Base-by-base conservation (phyloP, 2,797 vertebrate species). In the Xiphophorus birchmanni region DNA sequence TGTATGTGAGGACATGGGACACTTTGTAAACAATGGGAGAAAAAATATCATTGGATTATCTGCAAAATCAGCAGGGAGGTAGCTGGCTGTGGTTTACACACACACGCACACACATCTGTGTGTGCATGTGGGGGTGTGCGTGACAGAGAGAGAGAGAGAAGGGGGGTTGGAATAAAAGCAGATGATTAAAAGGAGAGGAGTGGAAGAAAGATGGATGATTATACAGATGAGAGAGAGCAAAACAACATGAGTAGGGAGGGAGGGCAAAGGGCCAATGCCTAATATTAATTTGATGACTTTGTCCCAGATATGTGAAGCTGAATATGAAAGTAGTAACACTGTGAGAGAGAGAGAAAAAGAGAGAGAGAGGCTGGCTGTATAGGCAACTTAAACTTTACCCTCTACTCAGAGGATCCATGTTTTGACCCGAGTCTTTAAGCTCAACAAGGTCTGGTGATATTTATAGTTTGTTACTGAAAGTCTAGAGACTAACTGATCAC, bases 281-380 rank as follows among this genome's bases (percentile, higher is more conserved):
- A 67, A 89, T 90, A 88, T 92, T 92, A 88, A 92, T 91, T 85
- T 91, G 88, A 93, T 94, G 90, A 80, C 81, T 87, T 83, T 82
- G 76, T 86, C 90, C 91, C 86, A 86, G 88, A 92, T 91, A 83
- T 81, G 76, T 77, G 26, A 18, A 80, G 80, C 72, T 76, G 87
- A 48, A 71, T 50, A 42, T 26, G 29, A 5, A 44, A 5, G 72
- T 52, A 37, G 65, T 11, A 42, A 23, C 15, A 60, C 77, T 37
- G 69, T 79, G 73, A 21, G n/a, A 45, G 47, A 13, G 45, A 6
- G 17, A 42, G 42, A 47, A 1, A 47, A 2, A 47, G 47, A 48
- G 48, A 50, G 48, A 50, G 48, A 8, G n/a, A 26, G n/a, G 56
- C 56, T 58, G 56, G 9, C n/a, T 58, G 11, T 58, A 58, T 29